These are phyloP conservation scores for Microdon myrmicae DNA, from an alignment of 2,888 invertebrate genomes.

Conservation along the genomic window DNA sequence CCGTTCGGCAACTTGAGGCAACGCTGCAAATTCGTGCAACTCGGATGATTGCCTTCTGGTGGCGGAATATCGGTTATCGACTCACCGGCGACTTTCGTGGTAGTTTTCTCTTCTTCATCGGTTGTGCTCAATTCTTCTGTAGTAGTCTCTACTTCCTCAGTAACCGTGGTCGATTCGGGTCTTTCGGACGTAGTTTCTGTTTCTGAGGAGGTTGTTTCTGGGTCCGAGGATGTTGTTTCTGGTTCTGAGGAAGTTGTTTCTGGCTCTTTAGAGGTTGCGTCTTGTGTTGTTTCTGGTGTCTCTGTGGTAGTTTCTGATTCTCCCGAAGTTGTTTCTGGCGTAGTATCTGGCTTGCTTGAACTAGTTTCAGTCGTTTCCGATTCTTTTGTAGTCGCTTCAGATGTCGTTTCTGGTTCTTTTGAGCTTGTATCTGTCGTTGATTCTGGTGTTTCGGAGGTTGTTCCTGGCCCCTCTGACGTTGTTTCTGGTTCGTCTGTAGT, in stretches of 20 bases:
- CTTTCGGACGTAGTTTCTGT: conserved; percentile 3
- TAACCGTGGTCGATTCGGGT: too few species aligned
- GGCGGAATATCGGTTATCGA: conserved; percentile 2
- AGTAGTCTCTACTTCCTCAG: too few species aligned
- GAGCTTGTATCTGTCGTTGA: too few species aligned
- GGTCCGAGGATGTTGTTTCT: conserved; percentile 17
- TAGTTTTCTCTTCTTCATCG: neutral
- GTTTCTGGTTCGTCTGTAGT: conserved; percentile 29
- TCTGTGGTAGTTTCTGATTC: too few species aligned
- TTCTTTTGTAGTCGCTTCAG: neutral
- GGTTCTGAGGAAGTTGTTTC: neutral
- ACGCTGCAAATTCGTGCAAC: conserved; percentile 28
- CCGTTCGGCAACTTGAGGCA: neutral
- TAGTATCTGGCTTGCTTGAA: too few species aligned
- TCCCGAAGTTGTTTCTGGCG: too few species aligned
- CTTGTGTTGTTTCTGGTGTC: too few species aligned
- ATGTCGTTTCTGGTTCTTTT: neutral
- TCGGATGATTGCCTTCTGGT: too few species aligned
- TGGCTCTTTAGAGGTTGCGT: too few species aligned
- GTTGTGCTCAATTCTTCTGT: conserved; percentile 1
- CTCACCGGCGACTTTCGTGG: conserved; percentile 2
- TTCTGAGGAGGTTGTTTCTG: conserved; percentile 29
- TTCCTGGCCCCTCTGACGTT: neutral
- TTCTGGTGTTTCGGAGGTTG: neutral
- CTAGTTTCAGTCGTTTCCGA: conserved; percentile 36